These are phyloP conservation scores for Teinopalpus imperialis DNA, from an alignment of 2,888 invertebrate genomes.

Conservation along the genomic window DNA sequence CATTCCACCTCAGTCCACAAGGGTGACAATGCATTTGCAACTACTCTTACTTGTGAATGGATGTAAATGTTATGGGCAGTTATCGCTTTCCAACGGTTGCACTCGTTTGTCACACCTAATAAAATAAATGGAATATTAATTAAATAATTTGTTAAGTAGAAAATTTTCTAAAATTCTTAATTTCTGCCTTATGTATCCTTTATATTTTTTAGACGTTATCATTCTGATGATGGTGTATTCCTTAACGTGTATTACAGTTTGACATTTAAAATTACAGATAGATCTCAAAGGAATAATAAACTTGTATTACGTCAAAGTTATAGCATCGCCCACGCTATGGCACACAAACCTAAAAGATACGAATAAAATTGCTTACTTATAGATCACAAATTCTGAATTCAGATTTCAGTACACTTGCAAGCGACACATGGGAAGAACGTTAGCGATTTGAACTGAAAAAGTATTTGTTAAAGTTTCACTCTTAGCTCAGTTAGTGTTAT, in stretches of 20 bases:
- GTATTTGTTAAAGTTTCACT: not conserved
- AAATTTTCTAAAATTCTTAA: too few species aligned
- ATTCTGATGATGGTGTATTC: too few species aligned
- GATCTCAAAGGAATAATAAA: not conserved
- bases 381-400: constrained; percentile 23
- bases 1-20: too few species aligned
- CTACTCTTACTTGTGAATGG: too few species aligned
- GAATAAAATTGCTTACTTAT: constrained; percentile 27
- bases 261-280: constrained; percentile 5
- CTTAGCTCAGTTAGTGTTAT: not conserved
- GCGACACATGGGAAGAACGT: constrained; percentile 11
- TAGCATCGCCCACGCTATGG: constrained; percentile 19
- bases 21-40: too few species aligned
- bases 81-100: too few species aligned
- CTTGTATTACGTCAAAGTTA: not conserved
- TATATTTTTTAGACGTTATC: too few species aligned
- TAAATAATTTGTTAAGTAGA: too few species aligned
- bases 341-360: constrained; percentile 8
- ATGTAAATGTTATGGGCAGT: too few species aligned
- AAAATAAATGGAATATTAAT: too few species aligned
- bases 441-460: not conserved
- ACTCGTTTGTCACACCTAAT: too few species aligned
- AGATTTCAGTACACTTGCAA: constrained; percentile 25
- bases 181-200: too few species aligned
- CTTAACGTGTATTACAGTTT: not conserved